Base-by-base conservation (phyloP, 2,888 invertebrate species). In the Epirrhoe tristata region DNA sequence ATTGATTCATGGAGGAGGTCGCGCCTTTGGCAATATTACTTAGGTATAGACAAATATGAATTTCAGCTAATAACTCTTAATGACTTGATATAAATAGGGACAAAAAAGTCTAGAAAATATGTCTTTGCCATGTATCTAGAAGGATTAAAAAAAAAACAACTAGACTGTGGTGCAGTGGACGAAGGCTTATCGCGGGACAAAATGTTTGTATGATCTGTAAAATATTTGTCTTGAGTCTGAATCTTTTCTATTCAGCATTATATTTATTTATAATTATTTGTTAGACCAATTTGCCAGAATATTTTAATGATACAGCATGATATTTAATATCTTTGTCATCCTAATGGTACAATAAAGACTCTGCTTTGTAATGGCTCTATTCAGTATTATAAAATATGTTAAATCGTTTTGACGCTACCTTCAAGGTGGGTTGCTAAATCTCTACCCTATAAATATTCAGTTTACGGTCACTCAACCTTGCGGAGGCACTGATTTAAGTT, bases 381-480 rank as follows among this genome's bases (percentile, higher is more conserved):
- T 82, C 75, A 80, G 81, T 79, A 79, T 75, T 60, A 80, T 85
- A 84, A 86, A 87, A 86, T 88, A 88, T 88, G 87, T 81, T 83
- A 87, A 87, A 85, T 83, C 81, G 78, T 86, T 86, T 86, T 83
- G 84, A 85, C 82, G 84, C 83, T 77, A 83, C 82, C 81, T 81
- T 77, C 77, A 81, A 83, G 84, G 82, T 81, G 82, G 80, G 78
- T 70, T 74, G 74, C 74, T 75, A 76, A 77, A 77, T 79, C 75
- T 75, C 77, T 74, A 74, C 73, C 72, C 78, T 78, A 89, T 89
- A 87, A 88, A 89, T 89, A 88, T 89, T 89, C 89, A 88, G 83
- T 83, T 81, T 81, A 84, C 79, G 79, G 83, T 82, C 82, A 82
- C 83, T 83, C 81, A 73, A 68, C 77, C 79, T 84, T 81, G 80